Percentiles rank a stretch among this genome's conserved stretches.
phyloP scores from a whole-genome alignment of 2,888 invertebrate species.

The Branchellion lobata region DNA sequence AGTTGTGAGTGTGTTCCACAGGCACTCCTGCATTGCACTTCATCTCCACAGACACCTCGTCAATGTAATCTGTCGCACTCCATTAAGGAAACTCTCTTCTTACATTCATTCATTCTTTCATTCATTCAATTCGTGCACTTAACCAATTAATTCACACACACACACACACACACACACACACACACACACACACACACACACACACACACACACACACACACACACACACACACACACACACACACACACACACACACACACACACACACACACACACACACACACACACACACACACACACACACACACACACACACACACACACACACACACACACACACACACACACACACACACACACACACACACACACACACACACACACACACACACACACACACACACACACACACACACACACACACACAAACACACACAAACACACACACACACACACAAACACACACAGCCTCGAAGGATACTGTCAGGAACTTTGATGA shows the following conservation, averaged over 20 bases:
- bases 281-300: slow-evolving; percentile 6
- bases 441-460: slow-evolving; percentile 20
- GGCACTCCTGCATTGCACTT: slow-evolving; percentile 89
- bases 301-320: slow-evolving; percentile 6
- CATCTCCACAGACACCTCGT: slow-evolving; percentile 94
- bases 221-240: background rate
- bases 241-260: slow-evolving; percentile 20
- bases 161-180: background rate
- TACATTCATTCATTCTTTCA: background rate
- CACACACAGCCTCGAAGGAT: slow-evolving; percentile 10
- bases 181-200: background rate
- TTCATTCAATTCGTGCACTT: background rate
- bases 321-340: background rate
- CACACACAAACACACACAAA: background rate
- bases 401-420: slow-evolving; percentile 13
- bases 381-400: slow-evolving; percentile 2
- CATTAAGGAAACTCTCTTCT: background rate
- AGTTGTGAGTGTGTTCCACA: slow-evolving; percentile 88
- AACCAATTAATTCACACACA: background rate
- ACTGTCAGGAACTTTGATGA: slow-evolving; percentile 73
- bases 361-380: background rate
- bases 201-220: background rate
- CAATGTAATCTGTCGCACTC: slow-evolving; percentile 74
- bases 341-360: slow-evolving; percentile 19
- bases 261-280: background rate